Evolutionary conservation across 2,113 vertebrate genomes (phyloP).

Genomic region (Cebus imitator): DNA sequence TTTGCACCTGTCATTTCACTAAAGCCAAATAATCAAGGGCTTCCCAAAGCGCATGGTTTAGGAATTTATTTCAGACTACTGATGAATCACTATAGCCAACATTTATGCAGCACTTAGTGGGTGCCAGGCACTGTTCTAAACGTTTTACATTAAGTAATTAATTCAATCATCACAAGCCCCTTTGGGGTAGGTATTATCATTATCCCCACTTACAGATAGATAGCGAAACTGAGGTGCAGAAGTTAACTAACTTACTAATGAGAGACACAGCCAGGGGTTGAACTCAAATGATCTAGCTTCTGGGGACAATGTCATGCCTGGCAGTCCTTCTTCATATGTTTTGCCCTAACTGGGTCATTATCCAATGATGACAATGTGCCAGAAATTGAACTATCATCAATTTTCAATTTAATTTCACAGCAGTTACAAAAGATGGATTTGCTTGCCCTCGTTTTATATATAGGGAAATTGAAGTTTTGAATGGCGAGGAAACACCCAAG

Average conservation of each 20-base stretch:
- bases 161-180: background rate
- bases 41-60: background rate
- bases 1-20: background rate
- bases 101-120: background rate
- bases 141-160: background rate
- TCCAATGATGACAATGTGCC: background rate
- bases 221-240: background rate
- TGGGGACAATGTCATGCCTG: fast-evolving
- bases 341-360: background rate
- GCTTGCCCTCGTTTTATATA: background rate
- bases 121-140: background rate
- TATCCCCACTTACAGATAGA: background rate
- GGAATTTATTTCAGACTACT: background rate
- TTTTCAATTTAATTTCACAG: background rate
- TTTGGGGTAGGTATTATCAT: background rate
- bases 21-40: background rate
- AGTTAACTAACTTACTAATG: background rate
- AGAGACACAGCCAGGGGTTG: background rate
- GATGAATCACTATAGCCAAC: background rate
- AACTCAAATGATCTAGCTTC: background rate
- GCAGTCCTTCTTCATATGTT: background rate
- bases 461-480: background rate
- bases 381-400: background rate
- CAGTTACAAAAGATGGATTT: background rate
- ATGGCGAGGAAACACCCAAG: background rate